Conservation (phyloP, 2,888 invertebrate genomes). For the Norana najaformis region DNA sequence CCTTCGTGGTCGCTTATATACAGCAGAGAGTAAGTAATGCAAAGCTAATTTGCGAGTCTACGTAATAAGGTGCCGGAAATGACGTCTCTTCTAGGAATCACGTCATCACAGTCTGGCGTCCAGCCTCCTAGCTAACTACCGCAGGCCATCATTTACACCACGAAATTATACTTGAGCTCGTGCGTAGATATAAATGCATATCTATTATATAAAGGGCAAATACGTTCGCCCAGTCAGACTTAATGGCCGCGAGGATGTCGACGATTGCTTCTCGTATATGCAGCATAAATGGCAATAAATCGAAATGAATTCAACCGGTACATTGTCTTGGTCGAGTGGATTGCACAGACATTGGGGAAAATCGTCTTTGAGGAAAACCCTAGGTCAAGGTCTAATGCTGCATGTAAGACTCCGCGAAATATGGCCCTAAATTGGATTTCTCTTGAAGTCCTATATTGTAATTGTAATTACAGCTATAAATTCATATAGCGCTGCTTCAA, state of each 20-base stretch:
- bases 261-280: neutral
- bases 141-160: neutral
- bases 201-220: neutral
- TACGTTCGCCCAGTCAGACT: neutral
- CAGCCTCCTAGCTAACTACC: conserved; percentile 9
- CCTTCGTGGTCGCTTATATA: neutral
- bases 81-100: neutral
- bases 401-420: neutral
- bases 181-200: neutral
- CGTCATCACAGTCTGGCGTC: neutral
- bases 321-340: neutral
- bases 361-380: neutral
- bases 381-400: neutral
- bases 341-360: neutral
- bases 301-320: neutral
- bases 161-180: neutral
- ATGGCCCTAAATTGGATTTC: neutral
- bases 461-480: neutral
- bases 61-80: neutral
- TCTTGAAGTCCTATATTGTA: neutral
- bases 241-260: neutral
- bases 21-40: too few species aligned
- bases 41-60: neutral
- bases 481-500: neutral
- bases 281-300: neutral